Conservation (phyloP, 2,888 invertebrate genomes). For the Dusona sp. region DNA sequence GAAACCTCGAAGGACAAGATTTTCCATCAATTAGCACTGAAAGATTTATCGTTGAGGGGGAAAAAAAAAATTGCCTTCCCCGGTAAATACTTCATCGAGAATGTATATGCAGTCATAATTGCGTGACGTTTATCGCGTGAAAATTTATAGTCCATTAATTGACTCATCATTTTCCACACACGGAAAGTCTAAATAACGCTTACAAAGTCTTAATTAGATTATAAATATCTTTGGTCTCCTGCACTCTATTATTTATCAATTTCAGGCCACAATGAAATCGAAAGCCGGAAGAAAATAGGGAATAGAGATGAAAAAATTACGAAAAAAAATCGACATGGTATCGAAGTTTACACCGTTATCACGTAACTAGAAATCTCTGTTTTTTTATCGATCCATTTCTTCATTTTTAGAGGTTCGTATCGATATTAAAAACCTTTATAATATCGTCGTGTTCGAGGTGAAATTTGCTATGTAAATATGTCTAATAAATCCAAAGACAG, state of each 20-base stretch:
- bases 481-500: too few species aligned
- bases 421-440: too few species aligned
- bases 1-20: background rate
- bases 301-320: too few species aligned
- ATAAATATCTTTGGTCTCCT: background rate
- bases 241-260: background rate
- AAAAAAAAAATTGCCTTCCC: background rate
- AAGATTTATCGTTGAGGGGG: background rate
- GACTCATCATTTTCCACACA: conserved; percentile 13
- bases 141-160: conserved; percentile 20
- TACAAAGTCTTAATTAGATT: conserved; percentile 11
- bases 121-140: conserved; percentile 25
- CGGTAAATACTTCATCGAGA: background rate
- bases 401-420: too few species aligned
- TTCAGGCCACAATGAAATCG: background rate
- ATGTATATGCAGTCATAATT: conserved; percentile 10
- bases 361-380: too few species aligned
- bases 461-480: too few species aligned
- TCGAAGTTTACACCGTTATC: too few species aligned
- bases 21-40: background rate
- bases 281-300: background rate
- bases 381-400: too few species aligned
- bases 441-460: too few species aligned
- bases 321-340: too few species aligned
- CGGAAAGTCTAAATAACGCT: conserved; percentile 21